Evolutionary conservation across 2,888 invertebrate genomes (phyloP), one percentile per base, ranked within the genome.

Genomic region (Lasioglossum morio): DNA sequence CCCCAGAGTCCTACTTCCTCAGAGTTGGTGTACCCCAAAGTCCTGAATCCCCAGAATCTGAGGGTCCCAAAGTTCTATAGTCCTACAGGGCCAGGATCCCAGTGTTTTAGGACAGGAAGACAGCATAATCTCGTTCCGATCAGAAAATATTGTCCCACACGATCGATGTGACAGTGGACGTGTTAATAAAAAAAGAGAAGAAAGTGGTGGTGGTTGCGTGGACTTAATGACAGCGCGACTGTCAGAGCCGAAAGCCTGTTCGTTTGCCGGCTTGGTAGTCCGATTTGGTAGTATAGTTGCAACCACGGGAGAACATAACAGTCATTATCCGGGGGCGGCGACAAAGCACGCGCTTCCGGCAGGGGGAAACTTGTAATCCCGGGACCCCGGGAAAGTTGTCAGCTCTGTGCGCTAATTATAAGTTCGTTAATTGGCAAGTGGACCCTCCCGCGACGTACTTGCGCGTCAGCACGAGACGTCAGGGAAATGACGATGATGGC

Each of bases 391-490:
- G 87, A 87, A 88, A 90, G 89, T 89, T 91, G 87, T 87, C 87
- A 86, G 82, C 79, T 72, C 81, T 80, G 89, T 84, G 88, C 90
- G 90, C 90, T 93, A 93, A 93, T 93, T 93, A 93, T 92, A 93
- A 93, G 93, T 93, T 93, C 85, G 90, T 92, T 93, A 92, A 93
- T 93, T 93, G 93, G 92, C 81, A 91, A 85, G 87, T 87, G 88
- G 88, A 84, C 84, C 81, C 79, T 70, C 77, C 66, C 57, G 77
- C 23, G 79, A 40, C 76, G 74, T 87, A 80, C 78, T n/a, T 81
- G 57, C 70, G 57, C 76, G 81, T 83, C 83, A 78, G 66, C 74
- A 74, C 57, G 74, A 72, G 66, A 19, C 60, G 69, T 46, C 72
- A 14, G 72, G 74, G 30, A 63, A 76, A 86, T 72, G 77, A 77